A percentile compares a stretch with the other conserved stretches of the same genome.
Conservation (phyloP, 2,797 vertebrate species). For the Eremophila alpestris region DNA sequence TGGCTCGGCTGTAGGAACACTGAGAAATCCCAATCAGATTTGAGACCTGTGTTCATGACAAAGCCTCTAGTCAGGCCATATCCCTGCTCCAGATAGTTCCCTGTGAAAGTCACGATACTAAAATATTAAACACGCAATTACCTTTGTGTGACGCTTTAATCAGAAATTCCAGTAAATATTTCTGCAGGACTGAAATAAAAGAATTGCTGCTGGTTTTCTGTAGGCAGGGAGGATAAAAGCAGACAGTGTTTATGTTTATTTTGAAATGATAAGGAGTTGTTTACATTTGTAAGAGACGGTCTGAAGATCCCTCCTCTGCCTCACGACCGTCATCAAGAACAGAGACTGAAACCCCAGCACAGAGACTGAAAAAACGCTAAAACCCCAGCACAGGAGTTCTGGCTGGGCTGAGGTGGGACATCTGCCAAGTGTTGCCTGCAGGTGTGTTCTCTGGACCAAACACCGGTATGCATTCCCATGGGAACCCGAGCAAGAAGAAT, state of each 20-base stretch:
- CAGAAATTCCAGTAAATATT: not conserved
- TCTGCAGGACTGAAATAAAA: not conserved
- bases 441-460: too few species aligned
- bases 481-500: too few species aligned
- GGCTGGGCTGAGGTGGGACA: too few species aligned
- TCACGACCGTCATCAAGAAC: too few species aligned
- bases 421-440: too few species aligned
- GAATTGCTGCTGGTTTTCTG: not conserved
- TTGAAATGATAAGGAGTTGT: not conserved
- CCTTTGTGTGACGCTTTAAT: not conserved
- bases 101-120: fast-evolving
- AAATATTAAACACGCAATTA: not conserved
- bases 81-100: not conserved
- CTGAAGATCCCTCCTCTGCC: too few species aligned
- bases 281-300: not conserved
- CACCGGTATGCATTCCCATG: too few species aligned
- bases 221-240: not conserved
- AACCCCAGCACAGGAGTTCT: too few species aligned
- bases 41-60: not conserved
- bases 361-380: too few species aligned
- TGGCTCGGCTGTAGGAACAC: fast-evolving
- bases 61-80: fast-evolving
- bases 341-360: too few species aligned
- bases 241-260: not conserved
- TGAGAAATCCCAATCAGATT: not conserved